phyloP scores from a whole-genome alignment of 2,113 vertebrate species.

The Macrotus californicus region DNA sequence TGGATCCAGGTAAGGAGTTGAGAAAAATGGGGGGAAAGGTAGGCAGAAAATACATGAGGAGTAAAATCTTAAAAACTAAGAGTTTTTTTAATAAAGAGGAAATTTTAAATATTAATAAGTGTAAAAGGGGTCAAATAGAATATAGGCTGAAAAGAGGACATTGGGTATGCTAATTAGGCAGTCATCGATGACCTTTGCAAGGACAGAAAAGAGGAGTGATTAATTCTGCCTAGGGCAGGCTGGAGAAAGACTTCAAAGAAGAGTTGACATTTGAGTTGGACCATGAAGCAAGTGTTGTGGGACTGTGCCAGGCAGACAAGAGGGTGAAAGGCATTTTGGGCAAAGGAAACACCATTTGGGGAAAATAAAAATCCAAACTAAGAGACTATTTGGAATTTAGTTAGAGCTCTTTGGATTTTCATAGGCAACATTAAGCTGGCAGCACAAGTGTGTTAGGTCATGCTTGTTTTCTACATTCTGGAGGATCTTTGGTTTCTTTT shows the following conservation, averaged over 20 bases:
- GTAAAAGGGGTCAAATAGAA: neutral
- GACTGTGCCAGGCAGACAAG: neutral
- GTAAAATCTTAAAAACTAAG: neutral
- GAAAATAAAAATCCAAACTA: neutral
- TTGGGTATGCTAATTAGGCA: neutral
- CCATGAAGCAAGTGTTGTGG: neutral
- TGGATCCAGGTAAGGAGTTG: neutral
- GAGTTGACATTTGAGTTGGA: neutral
- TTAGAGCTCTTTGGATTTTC: neutral
- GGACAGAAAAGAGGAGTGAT: neutral
- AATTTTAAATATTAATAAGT: neutral
- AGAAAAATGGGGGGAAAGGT: neutral
- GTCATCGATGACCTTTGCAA: neutral
- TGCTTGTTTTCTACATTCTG: neutral
- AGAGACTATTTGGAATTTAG: neutral
- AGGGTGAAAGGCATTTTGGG: conserved; percentile 10
- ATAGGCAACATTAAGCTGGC: neutral
- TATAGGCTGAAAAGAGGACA: neutral
- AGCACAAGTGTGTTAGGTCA: neutral
- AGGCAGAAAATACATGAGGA: neutral
- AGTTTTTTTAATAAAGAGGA: neutral
- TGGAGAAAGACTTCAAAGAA: conserved; percentile 17
- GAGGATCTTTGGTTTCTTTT: conserved; percentile 7
- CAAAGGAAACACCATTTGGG: neutral
- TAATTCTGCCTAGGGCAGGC: neutral